phyloP scores from a whole-genome alignment of 2,113 vertebrate genomes.

The Grallaria varia region DNA sequence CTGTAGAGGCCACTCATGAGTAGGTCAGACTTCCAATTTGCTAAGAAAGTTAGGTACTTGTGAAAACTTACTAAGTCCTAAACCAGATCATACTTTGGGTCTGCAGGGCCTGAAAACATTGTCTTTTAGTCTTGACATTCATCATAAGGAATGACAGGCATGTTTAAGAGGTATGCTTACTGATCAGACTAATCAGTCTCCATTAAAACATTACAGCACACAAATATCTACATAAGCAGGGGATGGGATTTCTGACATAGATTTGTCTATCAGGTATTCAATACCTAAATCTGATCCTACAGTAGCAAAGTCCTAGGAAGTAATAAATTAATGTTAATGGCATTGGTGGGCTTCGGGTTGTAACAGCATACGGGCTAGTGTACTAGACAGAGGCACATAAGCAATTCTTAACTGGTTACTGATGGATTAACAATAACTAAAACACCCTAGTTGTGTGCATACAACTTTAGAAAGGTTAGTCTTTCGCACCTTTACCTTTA shows the following conservation, averaged over 20 bases:
- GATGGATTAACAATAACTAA: neutral
- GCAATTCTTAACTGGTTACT: neutral
- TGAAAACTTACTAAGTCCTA: neutral
- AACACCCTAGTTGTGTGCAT: neutral
- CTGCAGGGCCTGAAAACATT: neutral
- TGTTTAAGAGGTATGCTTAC: neutral
- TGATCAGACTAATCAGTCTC: neutral
- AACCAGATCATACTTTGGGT: neutral
- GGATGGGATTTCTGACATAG: neutral
- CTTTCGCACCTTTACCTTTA: neutral
- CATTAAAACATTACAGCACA: neutral
- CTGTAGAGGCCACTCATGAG: slow-evolving; percentile 22
- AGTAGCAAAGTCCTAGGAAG: neutral
- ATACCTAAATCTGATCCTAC: neutral
- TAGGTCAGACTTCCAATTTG: neutral
- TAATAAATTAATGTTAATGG: neutral
- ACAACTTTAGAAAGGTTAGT: neutral
- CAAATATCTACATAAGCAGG: neutral
- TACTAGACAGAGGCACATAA: neutral
- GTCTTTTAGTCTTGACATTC: neutral
- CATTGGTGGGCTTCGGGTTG: neutral
- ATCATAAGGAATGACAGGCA: neutral
- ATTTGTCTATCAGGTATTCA: neutral
- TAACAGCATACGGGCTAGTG: neutral
- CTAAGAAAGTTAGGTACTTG: neutral